Base-by-base conservation (phyloP, 2,113 vertebrate species). In the Nothobranchius furzeri region DNA sequence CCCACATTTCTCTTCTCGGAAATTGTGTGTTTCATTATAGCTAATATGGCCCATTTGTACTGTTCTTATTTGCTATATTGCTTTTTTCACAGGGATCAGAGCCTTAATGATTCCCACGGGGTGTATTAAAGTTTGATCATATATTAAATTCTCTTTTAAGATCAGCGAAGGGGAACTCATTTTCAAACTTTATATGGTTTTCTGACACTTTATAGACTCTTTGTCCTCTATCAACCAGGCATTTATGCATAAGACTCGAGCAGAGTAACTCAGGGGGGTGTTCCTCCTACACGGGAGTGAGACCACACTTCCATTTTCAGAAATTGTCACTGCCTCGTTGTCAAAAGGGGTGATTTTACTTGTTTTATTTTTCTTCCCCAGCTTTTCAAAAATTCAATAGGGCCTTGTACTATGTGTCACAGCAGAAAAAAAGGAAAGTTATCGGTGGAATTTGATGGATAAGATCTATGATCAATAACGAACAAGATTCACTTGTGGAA, bases 1-100 rank as follows among this genome's bases (percentile, higher is more conserved):
- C 53, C 60, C 61, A 46, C 74, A 78, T 49, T 82, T 43, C 60
- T 64, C 49, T 46, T 76, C 76, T 59, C 15, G 0, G 24, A 67
- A 81, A 81, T 63, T 67, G 65, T 75, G 67, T 45, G 49, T 70
- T 85, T 82, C 74, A 78, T 87, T 85, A 84, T 79, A 73, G 75
- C 86, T 88, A 84, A 88, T 76, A 73, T 62, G 65, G 75, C 64
- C 81, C 82, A 86, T 89, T 87, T 85, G 78, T 86, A 78, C 76
- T 65, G 62, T 73, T 79, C 75, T 66, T 77, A 83, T 84, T 79
- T 79, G 70, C 76, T 49, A n/a, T 68, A 73, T 84, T 74, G n/a
- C 60, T 36, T 55, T 69, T 55, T 72, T 68, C 42, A 49, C 49
- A 46, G 43, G 68, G 55, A 82, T 88, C 82, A 82, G 61, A 56